phyloP scores from a whole-genome alignment of 2,113 vertebrate genomes.

The Hystrix brachyura region DNA sequence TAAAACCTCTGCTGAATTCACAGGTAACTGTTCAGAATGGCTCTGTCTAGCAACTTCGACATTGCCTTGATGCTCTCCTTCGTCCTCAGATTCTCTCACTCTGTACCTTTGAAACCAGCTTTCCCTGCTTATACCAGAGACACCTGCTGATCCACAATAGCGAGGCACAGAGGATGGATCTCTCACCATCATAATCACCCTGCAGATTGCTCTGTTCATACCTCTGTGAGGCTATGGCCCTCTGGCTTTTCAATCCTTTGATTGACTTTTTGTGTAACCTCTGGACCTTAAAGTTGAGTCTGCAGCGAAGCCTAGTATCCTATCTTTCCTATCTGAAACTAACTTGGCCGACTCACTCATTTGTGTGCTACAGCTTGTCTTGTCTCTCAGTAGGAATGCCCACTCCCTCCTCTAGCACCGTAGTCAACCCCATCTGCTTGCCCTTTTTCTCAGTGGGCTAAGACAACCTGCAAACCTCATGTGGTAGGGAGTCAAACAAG shows the following conservation, averaged over 20 bases:
- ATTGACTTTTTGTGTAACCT: neutral
- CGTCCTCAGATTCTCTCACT: neutral
- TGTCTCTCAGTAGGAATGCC: neutral
- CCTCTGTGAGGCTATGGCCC: neutral
- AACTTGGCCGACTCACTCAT: neutral
- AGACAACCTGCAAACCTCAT: neutral
- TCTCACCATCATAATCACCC: neutral
- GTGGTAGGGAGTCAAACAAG: neutral
- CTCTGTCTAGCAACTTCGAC: neutral
- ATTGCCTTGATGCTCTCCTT: neutral
- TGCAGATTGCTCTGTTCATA: neutral
- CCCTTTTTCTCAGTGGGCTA: neutral
- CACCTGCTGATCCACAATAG: neutral
- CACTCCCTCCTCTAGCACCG: neutral
- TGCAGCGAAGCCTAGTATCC: neutral
- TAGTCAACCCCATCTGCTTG: neutral
- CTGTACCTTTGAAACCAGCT: neutral
- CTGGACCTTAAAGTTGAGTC: slow-evolving; percentile 43
- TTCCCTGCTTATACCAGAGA: neutral
- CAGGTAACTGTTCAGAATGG: neutral
- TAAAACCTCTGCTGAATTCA: neutral
- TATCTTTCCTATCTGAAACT: neutral
- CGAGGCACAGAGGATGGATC: neutral
- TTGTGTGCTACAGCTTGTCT: neutral
- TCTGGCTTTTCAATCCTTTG: slow-evolving; percentile 1